Base-by-base conservation (phyloP, 2,113 vertebrate genomes). In the Epinephelus lanceolatus region DNA sequence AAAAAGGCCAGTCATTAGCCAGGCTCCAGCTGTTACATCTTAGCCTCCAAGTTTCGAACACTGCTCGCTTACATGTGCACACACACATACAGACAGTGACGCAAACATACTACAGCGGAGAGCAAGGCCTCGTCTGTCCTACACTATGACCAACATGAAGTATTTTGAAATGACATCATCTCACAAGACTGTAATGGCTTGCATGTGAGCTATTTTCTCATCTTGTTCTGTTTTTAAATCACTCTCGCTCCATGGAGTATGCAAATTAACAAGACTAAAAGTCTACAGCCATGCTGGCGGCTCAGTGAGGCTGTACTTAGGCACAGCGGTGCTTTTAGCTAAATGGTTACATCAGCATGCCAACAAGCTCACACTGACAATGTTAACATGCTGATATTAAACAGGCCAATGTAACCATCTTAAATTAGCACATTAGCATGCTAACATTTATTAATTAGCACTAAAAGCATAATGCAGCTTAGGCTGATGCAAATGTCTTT, bases 1-100 rank as follows among this genome's bases (percentile, higher is more conserved):
- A 89, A 91, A 88, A 85, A 82, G 78, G 56, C 71, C 80, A 74
- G 73, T 81, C 89, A 89, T 90, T 89, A 92, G 84, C 87, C 51
- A 42, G 80, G 30, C 83, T 88, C 86, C 92, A 93, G 91, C 90
- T 93, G 92, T 89, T 92, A 14, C 6, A 27, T 66, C 74, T 78
- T 73, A 40, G 65, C 42, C n/a, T 88, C 79, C 75, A 83, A 78
- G 62, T 69, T 67, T 68, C 65, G 25, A 78, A 72, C 40, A 60
- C 67, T 42, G 71, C 49, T 83, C 60, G 80, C 73, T 71, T 83
- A 77, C 33, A 70, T 51, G 37, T 14, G 15, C 40, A 57, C 0
- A 9, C 33, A 65, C 57, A 15, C 11, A 23, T 1, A 80, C 62
- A 63, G 6, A 37, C 37, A 47, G 18, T 27, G 12, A 76, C 49